These are phyloP conservation scores for Enteromius radiatus DNA, from an alignment of 2,797 vertebrate species.

Conservation along the genomic window DNA sequence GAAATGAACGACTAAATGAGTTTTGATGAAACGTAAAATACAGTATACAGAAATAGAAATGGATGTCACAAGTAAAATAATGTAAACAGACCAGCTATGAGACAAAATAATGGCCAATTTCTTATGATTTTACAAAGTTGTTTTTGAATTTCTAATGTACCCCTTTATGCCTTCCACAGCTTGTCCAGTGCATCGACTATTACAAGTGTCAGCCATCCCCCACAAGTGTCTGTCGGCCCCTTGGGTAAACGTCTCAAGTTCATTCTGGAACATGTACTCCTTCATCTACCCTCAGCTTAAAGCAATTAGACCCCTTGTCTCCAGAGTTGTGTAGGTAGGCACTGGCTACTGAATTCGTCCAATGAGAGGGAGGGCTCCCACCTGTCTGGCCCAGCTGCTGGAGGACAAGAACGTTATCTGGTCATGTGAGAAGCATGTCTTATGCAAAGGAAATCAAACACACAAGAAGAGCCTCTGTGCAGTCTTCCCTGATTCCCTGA, in stretches of 20 bases:
- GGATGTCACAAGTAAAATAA: conserved; percentile 13
- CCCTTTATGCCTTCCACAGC: conserved; percentile 70
- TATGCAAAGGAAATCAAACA: conserved; percentile 64
- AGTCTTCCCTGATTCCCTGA: conserved; percentile 43
- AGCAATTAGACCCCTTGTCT: conserved; percentile 35
- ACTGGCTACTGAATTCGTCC: conserved; percentile 56
- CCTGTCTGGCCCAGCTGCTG: conserved; percentile 76
- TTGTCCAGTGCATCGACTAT: conserved; percentile 67
- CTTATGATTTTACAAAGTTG: conserved; percentile 80
- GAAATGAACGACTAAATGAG: neutral
- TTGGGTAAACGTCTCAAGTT: conserved; percentile 57
- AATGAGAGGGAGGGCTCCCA: conserved; percentile 63
- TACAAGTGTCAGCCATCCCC: conserved; percentile 61
- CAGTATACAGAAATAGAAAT: neutral
- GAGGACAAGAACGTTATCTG: conserved; percentile 66
- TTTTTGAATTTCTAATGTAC: conserved; percentile 81
- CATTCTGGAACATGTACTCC: conserved; percentile 36
- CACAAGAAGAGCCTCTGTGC: conserved; percentile 46
- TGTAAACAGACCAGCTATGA: conserved; percentile 69
- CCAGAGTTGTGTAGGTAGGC: conserved; percentile 45
- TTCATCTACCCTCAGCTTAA: conserved; percentile 30
- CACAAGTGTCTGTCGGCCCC: conserved; percentile 30
- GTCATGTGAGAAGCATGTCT: conserved; percentile 76
- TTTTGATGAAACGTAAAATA: neutral
- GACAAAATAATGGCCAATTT: conserved; percentile 79